Evolutionary conservation across 1,140 invertebrate species (phyloP), one percentile per base, ranked within the genome.

Genomic region (Drosophila navojoa): DNA sequence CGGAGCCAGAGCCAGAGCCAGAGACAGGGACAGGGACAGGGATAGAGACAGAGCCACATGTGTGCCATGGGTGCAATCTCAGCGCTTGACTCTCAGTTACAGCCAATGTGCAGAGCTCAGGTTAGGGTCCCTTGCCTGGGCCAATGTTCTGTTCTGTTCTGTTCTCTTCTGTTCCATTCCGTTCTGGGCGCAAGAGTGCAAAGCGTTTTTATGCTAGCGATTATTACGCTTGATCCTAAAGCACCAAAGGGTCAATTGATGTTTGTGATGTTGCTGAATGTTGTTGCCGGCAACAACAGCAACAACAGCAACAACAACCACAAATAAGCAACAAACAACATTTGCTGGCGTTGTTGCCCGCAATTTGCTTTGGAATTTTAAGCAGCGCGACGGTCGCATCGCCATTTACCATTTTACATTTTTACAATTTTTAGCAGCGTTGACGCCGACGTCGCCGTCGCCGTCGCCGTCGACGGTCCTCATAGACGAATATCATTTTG

Each of bases 201-300:
- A 90, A 90, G 87, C 85, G 79, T 78, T 87, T 89, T 90, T 90
- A 90, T 90, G 87, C 82, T 72, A 86, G 87, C 87, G 87, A 90
- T 90, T 90, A 90, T 89, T 91, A 90, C 87, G 87, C 89, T 90
- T 90, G 87, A 90, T 91, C 87, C 85, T 89, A 71, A 84, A 87
- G 89, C 81, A 81, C 89, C 80, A 66, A 90, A 90, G 87, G 87
- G 89, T 90, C 87, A 90, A 90, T 90, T 90, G 87, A 91, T 91
- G 87, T 91, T 90, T 90, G 87, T 80, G 87, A 89, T 90, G 87
- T 84, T 71, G 82, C 75, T 86, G 87, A 84, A 76, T 77, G 59
- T 89, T 81, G 82, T 69, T 72, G 63, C 52, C 67, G 57, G 45
- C 66, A 64, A 50, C 71, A 57, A 44, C 19, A 22, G n/a, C n/a